Evolutionary conservation across 2,113 vertebrate species (phyloP), one percentile per base, ranked within the genome.

Genomic region (Numenius arquata): DNA sequence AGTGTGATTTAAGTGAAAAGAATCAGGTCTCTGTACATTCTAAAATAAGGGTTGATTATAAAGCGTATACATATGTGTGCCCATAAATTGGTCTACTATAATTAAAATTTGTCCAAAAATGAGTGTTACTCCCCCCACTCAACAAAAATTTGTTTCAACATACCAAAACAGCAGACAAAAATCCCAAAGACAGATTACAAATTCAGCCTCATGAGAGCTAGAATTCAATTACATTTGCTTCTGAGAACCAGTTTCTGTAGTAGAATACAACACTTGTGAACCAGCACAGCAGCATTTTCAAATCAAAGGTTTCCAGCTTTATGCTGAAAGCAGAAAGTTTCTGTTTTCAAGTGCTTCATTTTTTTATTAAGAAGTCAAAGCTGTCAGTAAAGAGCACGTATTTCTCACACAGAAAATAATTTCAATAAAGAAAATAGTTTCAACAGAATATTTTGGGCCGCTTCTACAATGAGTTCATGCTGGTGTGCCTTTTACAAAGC

Each of bases 401-500:
- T 80, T 88, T 63, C 56, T 74, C 21, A 70, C 40, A 85, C 8
- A 85, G 66, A 93, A 96, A 94, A 93, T 89, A 95, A 96, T 95
- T 89, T 94, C 85, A 91, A 93, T 95, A 94, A 72, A 95, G 80
- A 87, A 96, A 96, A 95, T 82, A 91, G 41, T 41, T 94, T 89
- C 55, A 75, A 73, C 52, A 63, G 53, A 83, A 91, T 85, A 89
- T 85, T 95, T 85, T 73, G 38, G 85, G 66, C 63, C 32, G 55
- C 59, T 70, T 88, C 59, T 66, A 89, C 66, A 92, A 82, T 74
- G 92, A 82, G 75, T 74, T 63, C 89, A 59, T 30, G 75, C 77
- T 79, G 78, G 32, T 62, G 89, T 89, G 58, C 58, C 55, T 95
- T 93, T 89, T 59, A 89, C 81, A 97, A 92, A 85, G 87, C 36